Conservation (phyloP, 1,140 invertebrate genomes). For the Aphis gossypii region DNA sequence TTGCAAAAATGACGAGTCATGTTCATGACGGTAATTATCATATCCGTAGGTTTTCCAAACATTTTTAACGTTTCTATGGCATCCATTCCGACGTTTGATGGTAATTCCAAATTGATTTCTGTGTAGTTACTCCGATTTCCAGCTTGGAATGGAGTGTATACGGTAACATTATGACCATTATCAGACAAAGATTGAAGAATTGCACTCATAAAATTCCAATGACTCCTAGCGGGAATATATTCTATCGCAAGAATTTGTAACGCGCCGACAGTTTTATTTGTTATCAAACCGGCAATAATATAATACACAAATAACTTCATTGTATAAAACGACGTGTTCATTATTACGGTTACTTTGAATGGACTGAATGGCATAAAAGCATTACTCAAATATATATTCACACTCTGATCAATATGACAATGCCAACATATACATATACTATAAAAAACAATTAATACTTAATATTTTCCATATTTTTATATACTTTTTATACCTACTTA, state of each 20-base stretch:
- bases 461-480: no score
- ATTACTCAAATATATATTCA: no score
- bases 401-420: no score
- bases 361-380: not conserved
- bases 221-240: constrained; percentile 62
- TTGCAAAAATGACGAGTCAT: not conserved
- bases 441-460: no score
- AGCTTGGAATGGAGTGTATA: not conserved
- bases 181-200: not conserved
- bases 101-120: not conserved
- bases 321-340: not conserved
- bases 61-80: not conserved
- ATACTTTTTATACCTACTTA: no score
- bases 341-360: not conserved
- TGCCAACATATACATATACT: no score
- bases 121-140: not conserved
- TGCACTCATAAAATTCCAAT: constrained; percentile 63
- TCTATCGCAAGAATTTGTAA: constrained; percentile 60
- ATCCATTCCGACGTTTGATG: not conserved
- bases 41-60: not conserved
- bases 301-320: not conserved
- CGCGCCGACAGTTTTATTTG: not conserved
- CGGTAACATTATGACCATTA: not conserved
- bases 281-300: not conserved
- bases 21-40: not conserved